These are phyloP conservation scores for Chydorus sphaericus DNA, from an alignment of 2,888 invertebrate genomes.

Conservation along the genomic window DNA sequence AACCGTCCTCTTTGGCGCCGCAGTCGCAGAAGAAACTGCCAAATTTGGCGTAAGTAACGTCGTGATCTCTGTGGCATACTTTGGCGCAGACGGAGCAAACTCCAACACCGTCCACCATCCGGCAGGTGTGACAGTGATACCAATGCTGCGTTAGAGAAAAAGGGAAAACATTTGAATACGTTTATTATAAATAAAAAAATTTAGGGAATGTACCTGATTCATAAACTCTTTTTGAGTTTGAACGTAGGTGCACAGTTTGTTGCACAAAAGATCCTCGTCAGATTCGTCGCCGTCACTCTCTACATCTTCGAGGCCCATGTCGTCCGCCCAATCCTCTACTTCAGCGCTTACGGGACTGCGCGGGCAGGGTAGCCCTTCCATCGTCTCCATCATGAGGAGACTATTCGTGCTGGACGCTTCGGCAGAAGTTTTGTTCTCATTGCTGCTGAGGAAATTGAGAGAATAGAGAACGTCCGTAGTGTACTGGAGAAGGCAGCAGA, in stretches of 20 bases:
- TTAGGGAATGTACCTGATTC: no score
- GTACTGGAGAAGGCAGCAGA: constrained; percentile 29
- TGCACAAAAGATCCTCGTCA: constrained; percentile 76
- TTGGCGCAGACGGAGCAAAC: constrained; percentile 95
- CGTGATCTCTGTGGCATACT: constrained; percentile 92
- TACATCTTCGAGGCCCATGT: constrained; percentile 61
- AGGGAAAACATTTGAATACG: no score
- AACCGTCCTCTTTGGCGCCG: constrained; percentile 82
- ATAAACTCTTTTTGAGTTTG: constrained; percentile 94
- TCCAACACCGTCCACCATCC: constrained; percentile 95
- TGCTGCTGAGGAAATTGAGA: constrained; percentile 22
- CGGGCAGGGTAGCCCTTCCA: constrained; percentile 19
- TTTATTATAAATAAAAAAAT: no score
- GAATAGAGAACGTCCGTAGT: constrained; percentile 30
- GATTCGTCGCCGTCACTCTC: constrained; percentile 86
- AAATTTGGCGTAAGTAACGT: constrained; percentile 91
- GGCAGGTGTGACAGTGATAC: constrained; percentile 98
- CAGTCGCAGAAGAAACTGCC: constrained; percentile 99
- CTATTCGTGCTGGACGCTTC: not conserved
- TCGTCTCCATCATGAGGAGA: constrained; percentile 17
- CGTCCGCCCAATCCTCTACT: constrained; percentile 59
- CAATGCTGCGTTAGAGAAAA: no score
- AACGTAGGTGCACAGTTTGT: constrained; percentile 90
- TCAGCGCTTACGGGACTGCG: constrained; percentile 20
- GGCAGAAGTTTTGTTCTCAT: not conserved